Conservation (phyloP, 2,113 vertebrate genomes). For the Todiramphus chloris region DNA sequence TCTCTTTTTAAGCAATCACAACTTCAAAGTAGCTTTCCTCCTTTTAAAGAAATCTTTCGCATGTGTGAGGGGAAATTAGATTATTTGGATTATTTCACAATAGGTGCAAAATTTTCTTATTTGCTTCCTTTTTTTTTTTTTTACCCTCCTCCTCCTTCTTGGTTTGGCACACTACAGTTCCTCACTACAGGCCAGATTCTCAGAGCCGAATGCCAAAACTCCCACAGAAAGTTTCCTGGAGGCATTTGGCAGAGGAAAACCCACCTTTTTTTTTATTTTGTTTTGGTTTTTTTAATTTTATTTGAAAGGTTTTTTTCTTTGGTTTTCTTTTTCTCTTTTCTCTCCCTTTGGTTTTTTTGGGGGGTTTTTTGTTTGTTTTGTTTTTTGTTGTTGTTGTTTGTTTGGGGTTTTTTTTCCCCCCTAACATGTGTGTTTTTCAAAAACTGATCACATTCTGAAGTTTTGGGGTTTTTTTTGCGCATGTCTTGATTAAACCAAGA, state of each 20-base stretch:
- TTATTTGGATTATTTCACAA: not conserved
- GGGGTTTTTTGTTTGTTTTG: too few relatives aligned
- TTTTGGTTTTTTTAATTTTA: not conserved
- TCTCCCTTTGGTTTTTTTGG: too few relatives aligned
- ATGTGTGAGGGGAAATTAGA: not conserved
- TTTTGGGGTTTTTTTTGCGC: not conserved
- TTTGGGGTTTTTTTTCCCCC: too few relatives aligned
- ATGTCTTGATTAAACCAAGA: not conserved
- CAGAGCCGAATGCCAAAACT: not conserved
- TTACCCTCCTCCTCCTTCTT: not conserved
- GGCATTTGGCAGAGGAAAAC: not conserved
- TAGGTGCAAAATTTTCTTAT: not conserved
- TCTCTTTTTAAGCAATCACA: not conserved
- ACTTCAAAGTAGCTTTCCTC: not conserved
- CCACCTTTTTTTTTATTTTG: too few relatives aligned
- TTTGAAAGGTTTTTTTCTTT: not conserved
- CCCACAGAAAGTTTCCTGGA: not conserved
- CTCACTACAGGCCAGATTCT: not conserved
- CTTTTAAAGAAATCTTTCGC: not conserved
- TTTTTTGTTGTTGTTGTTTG: too few relatives aligned
- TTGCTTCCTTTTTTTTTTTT: not conserved
- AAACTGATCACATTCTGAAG: not conserved
- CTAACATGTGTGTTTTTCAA: too few relatives aligned
- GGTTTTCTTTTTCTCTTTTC: too few relatives aligned
- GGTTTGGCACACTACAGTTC: not conserved